Evolutionary conservation across 2,797 vertebrate species (phyloP).

Genomic region (Coracias cyanogaster): DNA sequence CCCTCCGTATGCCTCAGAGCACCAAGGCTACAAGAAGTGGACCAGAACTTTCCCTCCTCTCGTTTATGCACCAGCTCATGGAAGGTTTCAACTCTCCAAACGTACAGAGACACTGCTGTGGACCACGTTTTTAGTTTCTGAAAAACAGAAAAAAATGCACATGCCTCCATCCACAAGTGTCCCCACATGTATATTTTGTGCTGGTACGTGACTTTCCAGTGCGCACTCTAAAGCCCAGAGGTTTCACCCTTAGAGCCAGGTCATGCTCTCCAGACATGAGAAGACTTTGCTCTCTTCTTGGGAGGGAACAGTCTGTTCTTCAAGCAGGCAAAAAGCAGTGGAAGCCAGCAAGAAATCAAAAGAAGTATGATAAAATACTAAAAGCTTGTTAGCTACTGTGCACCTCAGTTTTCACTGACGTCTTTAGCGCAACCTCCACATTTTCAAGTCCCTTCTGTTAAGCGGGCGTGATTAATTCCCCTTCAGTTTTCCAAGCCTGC

Average conservation of each 20-base stretch:
- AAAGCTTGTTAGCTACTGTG: background rate
- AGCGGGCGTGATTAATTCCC: slow-evolving; percentile 52
- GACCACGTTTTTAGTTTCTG: background rate
- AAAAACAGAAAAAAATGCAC: background rate
- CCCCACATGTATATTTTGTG: background rate
- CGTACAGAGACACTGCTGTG: background rate
- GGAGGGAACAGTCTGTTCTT: background rate
- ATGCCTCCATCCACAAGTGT: rapidly evolving
- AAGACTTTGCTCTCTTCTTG: background rate
- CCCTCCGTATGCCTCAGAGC: rapidly evolving
- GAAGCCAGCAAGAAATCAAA: background rate
- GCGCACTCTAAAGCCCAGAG: background rate
- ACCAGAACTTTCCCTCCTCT: background rate
- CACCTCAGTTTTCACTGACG: background rate
- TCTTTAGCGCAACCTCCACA: background rate
- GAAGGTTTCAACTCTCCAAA: background rate
- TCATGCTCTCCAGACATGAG: background rate
- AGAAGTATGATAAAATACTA: background rate
- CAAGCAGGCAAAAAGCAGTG: background rate
- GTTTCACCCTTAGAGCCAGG: background rate
- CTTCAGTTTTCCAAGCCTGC: slow-evolving; percentile 47
- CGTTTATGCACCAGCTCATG: background rate
- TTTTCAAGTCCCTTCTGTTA: slow-evolving; percentile 35
- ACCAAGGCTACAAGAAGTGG: background rate
- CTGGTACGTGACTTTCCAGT: background rate